These are phyloP conservation scores for Mystacornis crossleyi DNA, from an alignment of 2,113 vertebrate genomes.

Conservation along the genomic window DNA sequence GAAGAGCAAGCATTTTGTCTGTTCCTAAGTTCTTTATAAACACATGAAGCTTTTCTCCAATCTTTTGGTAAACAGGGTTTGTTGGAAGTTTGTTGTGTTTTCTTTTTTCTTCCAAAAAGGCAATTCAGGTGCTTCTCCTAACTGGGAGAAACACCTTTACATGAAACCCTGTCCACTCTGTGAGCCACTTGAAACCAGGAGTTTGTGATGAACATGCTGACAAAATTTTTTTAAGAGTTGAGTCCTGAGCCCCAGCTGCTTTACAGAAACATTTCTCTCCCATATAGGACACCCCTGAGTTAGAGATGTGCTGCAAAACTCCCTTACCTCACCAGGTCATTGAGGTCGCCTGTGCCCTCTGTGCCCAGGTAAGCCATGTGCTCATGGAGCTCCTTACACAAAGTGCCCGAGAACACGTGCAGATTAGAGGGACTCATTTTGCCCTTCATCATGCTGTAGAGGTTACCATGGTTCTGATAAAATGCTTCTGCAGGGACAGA, in stretches of 20 bases:
- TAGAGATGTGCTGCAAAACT: not conserved
- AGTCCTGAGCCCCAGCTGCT: not conserved
- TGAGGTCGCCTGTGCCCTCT: constrained; percentile 67
- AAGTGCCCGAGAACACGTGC: constrained; percentile 30
- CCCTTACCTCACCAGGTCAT: constrained; percentile 78
- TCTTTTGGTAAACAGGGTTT: not conserved
- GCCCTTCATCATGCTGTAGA: constrained; percentile 76
- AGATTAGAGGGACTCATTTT: constrained; percentile 72
- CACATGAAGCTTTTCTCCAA: not conserved
- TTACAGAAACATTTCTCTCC: not conserved
- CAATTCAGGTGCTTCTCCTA: not conserved
- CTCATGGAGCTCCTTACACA: constrained; percentile 74
- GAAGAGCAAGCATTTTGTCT: not conserved
- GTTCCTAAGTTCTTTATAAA: not conserved
- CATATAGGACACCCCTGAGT: accelerated
- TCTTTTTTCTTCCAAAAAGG: not conserved
- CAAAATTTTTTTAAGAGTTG: not conserved
- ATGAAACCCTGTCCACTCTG: not conserved
- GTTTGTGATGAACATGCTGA: not conserved
- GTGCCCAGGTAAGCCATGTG: constrained; percentile 71
- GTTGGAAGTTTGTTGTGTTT: not conserved
- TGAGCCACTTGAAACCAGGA: not conserved
- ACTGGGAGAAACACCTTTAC: not conserved
- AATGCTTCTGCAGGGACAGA: constrained; percentile 80
- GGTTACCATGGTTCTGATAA: constrained; percentile 71